Evolutionary conservation across 53 echinoderm and acorn worm genomes (phyloP).

Genomic region (Mesocentrotus franciscanus): DNA sequence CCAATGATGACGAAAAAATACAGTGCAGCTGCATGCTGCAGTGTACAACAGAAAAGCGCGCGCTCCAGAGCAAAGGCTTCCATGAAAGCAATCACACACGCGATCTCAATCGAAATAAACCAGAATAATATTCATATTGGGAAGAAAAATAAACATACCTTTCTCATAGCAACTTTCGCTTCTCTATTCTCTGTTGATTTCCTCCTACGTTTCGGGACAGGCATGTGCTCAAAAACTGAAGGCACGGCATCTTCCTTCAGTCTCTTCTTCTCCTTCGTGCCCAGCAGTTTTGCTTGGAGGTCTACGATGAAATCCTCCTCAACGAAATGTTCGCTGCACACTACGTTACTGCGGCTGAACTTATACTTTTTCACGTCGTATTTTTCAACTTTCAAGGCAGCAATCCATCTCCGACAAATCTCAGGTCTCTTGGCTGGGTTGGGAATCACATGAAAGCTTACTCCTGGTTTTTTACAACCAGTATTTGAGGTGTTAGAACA

Average conservation of each 20-base stretch:
- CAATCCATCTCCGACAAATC: conserved; percentile 67
- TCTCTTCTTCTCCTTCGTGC: conserved; percentile 3
- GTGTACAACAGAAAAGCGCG: too few relatives aligned
- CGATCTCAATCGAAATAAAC: too few relatives aligned
- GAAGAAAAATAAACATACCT: neutral
- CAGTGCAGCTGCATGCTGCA: too few relatives aligned
- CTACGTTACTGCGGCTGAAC: conserved; percentile 55
- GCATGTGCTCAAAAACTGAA: conserved; percentile 61
- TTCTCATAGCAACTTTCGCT: neutral
- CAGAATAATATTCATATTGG: too few relatives aligned
- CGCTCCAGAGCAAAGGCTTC: too few relatives aligned
- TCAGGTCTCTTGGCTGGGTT: conserved; percentile 65
- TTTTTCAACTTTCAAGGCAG: conserved; percentile 66
- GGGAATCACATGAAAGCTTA: conserved; percentile 66
- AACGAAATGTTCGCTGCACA: conserved; percentile 75
- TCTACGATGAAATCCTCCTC: conserved; percentile 68
- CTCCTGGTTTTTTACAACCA: neutral
- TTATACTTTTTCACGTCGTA: conserved; percentile 61
- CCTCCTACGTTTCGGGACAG: conserved; percentile 16
- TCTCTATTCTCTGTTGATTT: neutral
- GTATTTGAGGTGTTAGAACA: neutral
- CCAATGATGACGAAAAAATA: too few relatives aligned
- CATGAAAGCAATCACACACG: too few relatives aligned
- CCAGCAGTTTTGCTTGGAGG: conserved; percentile 65
- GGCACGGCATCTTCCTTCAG: conserved; percentile 72